phyloP scores from a whole-genome alignment of 2,113 vertebrate species.

The Capreolus pygargus region DNA sequence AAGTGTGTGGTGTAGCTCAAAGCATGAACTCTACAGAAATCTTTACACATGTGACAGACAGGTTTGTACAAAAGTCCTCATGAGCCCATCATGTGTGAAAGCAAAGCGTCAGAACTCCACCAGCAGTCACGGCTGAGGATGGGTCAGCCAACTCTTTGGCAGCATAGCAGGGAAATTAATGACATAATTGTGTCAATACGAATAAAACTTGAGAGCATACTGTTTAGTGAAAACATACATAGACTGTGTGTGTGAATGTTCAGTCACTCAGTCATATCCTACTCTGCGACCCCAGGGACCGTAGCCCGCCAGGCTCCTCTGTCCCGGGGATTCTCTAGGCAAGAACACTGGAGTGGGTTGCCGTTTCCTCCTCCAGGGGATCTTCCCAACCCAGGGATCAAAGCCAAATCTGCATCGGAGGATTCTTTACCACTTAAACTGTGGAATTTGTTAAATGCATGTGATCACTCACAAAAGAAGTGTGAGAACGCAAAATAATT shows the following conservation, averaged over 20 bases:
- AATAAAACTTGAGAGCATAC: background rate
- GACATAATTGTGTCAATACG: background rate
- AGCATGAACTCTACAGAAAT: background rate
- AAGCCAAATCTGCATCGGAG: rapidly evolving
- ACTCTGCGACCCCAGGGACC: background rate
- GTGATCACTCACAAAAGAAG: background rate
- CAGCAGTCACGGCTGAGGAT: background rate
- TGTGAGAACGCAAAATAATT: background rate
- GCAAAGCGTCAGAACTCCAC: too few relatives aligned
- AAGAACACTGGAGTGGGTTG: background rate
- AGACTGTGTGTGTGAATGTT: background rate
- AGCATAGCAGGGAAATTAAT: background rate
- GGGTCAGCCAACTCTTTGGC: background rate
- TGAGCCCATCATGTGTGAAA: background rate
- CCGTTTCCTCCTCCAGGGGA: background rate
- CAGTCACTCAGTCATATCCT: rapidly evolving
- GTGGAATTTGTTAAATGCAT: background rate
- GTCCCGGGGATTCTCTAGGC: background rate
- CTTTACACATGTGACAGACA: background rate
- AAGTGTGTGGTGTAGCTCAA: rapidly evolving
- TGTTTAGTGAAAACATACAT: background rate
- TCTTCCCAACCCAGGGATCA: background rate
- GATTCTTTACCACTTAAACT: background rate
- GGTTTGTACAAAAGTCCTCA: background rate
- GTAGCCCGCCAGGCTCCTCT: background rate